Evolutionary conservation across 2,888 invertebrate species (phyloP).

Genomic region (Leptarthrus brevirostris): DNA sequence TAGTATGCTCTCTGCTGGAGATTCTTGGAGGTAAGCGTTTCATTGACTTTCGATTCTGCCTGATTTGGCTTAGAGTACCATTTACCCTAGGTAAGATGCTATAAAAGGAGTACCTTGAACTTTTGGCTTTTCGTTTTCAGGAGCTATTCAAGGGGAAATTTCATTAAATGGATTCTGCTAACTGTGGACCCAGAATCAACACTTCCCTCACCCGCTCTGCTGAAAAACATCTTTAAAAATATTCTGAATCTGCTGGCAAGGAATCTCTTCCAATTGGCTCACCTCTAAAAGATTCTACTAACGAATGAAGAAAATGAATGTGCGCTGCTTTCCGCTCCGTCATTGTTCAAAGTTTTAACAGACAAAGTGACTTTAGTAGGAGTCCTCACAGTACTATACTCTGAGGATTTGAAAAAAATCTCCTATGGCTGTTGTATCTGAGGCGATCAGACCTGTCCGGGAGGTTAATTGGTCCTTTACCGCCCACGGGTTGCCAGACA

Average conservation of each 20-base stretch:
- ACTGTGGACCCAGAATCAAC: not conserved
- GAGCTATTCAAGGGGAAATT: constrained; percentile 13
- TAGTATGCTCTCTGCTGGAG: not conserved
- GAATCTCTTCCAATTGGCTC: not conserved
- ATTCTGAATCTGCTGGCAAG: not conserved
- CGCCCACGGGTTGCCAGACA: not conserved
- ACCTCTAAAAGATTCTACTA: not conserved
- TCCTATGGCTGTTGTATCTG: not conserved
- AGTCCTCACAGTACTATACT: not conserved
- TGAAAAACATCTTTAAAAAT: not conserved
- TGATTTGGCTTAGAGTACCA: not conserved
- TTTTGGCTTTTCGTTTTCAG: constrained; percentile 3
- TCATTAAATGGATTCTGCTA: constrained; percentile 3
- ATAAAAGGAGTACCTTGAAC: constrained; percentile 24
- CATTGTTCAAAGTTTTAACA: not conserved
- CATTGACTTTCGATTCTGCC: constrained; percentile 3
- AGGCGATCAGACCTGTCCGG: not conserved
- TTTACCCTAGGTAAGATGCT: not conserved
- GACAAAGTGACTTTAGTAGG: not conserved
- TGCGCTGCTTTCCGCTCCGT: not conserved
- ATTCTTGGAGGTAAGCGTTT: constrained; percentile 15
- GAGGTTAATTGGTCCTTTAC: not conserved
- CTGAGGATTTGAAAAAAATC: not conserved
- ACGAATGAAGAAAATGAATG: not conserved
- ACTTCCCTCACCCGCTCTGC: not conserved